Percentiles rank a stretch among this genome's conserved stretches.
These are phyloP conservation scores for Tretioscincus oriximinensis DNA, from an alignment of 2,113 vertebrate genomes.

Conservation along the genomic window DNA sequence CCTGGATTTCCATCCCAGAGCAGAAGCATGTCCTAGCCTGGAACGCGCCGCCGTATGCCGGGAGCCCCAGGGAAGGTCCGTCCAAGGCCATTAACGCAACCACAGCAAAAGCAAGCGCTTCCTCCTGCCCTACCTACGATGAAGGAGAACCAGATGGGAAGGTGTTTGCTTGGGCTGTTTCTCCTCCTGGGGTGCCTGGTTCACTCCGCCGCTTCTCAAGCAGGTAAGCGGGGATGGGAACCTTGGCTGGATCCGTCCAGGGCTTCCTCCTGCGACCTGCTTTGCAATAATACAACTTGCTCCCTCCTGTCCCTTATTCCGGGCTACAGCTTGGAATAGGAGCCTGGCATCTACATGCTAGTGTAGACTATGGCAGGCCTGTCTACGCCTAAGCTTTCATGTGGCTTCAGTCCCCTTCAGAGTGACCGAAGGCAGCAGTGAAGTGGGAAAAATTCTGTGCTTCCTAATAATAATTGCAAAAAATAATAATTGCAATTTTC, in stretches of 20 bases:
- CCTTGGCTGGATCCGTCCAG: not conserved
- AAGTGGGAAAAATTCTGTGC: too few species aligned
- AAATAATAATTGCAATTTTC: too few species aligned
- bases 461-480: too few species aligned
- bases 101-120: too few species aligned
- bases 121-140: not conserved
- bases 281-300: not conserved
- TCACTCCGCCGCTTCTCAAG: constrained; percentile 6
- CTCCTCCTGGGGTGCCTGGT: not conserved
- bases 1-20: not conserved
- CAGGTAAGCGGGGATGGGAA: constrained; percentile 4
- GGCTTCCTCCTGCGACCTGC: not conserved
- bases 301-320: not conserved
- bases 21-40: not conserved
- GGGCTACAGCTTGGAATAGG: too few species aligned
- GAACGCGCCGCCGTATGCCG: not conserved
- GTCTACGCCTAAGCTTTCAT: too few species aligned
- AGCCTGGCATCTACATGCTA: too few species aligned
- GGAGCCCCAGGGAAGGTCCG: not conserved
- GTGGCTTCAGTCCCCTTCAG: too few species aligned
- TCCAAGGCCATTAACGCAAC: too few species aligned
- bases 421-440: too few species aligned
- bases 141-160: not conserved
- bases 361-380: too few species aligned
- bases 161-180: not conserved